These are phyloP conservation scores for Amblyopsis hoosieri DNA, from an alignment of 2,797 vertebrate genomes.

Conservation along the genomic window DNA sequence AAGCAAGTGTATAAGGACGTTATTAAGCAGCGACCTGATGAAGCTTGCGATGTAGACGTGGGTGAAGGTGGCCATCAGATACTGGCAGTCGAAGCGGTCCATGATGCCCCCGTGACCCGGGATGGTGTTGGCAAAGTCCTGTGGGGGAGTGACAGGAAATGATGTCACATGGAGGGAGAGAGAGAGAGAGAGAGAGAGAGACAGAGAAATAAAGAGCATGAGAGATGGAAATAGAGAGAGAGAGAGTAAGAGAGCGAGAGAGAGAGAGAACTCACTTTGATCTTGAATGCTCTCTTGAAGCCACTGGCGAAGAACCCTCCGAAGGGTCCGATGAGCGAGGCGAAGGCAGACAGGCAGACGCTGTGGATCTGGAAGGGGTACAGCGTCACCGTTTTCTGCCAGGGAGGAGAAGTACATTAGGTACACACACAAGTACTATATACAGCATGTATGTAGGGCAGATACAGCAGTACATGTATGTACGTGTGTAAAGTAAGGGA, in stretches of 20 bases:
- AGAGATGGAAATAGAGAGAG: too few relatives aligned
- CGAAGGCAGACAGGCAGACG: slow-evolving; percentile 91
- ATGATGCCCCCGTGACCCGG: slow-evolving; percentile 97
- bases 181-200: background rate
- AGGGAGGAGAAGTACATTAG: slow-evolving; percentile 2
- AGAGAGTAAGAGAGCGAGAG: background rate
- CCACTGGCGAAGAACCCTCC: slow-evolving; percentile 98
- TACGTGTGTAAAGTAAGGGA: too few relatives aligned
- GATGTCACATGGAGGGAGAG: background rate
- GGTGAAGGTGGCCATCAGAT: slow-evolving; percentile 96
- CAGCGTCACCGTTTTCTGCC: slow-evolving; percentile 85
- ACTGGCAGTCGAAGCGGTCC: slow-evolving; percentile 98
- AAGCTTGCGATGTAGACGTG: slow-evolving; percentile 97
- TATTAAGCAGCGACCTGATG: slow-evolving; percentile 85
- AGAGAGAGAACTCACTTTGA: slow-evolving; percentile 81
- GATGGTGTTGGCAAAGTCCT: slow-evolving; percentile 97
- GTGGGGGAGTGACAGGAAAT: slow-evolving; percentile 9
- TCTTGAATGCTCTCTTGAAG: slow-evolving; percentile 98
- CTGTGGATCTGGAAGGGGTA: slow-evolving; percentile 97
- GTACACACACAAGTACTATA: background rate
- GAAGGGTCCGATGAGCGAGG: slow-evolving; percentile 92
- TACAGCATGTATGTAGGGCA: background rate
- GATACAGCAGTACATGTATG: too few relatives aligned
- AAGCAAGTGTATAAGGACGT: background rate
- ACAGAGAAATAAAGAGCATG: too few relatives aligned